Evolutionary conservation across 2,113 vertebrate genomes (phyloP), one percentile per base, ranked within the genome.

Genomic region (Castor canadensis): DNA sequence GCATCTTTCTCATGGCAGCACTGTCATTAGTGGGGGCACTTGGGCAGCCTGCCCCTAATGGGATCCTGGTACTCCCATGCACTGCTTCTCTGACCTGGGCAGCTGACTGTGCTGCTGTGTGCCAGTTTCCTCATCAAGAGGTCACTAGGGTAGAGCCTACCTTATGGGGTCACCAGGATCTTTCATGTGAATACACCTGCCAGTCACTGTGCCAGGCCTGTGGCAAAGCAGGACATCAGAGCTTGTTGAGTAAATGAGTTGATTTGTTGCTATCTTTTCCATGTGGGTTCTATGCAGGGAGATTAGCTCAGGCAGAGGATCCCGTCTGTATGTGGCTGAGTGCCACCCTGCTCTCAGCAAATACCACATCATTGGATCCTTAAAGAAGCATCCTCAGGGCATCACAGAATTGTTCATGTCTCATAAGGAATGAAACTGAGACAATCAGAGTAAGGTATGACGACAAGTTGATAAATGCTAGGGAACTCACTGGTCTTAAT

Each of bases 11-110:
- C 6, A 3, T 1, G 20, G 13, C 17, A 58, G 5, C 11, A 9
- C 32, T n/a, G n/a, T 1, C 12, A 3, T 30, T 16, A 6, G n/a
- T 30, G 56, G 45, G 11, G 26, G 30, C 8, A 9, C 35, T 4
- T 1, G 69, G 45, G 28, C 13, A 73, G 58, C 5, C 11, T 9
- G 38, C 11, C 38, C 5, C 15, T 32, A 28, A 28, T 13, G 3
- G 24, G 24, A 43, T 6, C 60, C 30, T 13, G 15, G 9, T 9
- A 15, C 32, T 30, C 22, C 85, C n/a, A 56, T 89, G 95, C 95
- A 95, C 96, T 67, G 96, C 91, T 86, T 67, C 32, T 64, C 40
- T 56, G 35, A 49, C 60, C 49, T 60, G 28, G 38, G 17, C 26
- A n/a, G 5, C 30, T 56, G 35, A n/a, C 15, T 11, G 26, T 2